These are phyloP conservation scores for Carcina quercana DNA, from an alignment of 2,888 invertebrate genomes.

Conservation along the genomic window DNA sequence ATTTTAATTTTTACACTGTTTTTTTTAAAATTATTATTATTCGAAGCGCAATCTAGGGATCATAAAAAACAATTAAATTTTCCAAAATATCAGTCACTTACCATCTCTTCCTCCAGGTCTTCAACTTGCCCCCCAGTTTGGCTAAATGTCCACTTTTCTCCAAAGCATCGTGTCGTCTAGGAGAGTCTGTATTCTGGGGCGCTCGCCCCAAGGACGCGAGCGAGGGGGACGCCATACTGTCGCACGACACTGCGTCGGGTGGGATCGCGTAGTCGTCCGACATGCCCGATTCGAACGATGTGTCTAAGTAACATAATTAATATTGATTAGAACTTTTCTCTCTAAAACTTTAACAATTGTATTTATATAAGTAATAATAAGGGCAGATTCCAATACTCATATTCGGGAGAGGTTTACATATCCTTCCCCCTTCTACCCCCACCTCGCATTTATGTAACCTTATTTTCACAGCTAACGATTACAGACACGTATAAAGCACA, in stretches of 20 bases:
- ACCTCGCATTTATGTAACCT: too few relatives aligned
- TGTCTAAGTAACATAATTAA: conserved; percentile 68
- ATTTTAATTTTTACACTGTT: too few relatives aligned
- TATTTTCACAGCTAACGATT: too few relatives aligned
- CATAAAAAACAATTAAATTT: too few relatives aligned
- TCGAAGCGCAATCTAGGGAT: too few relatives aligned
- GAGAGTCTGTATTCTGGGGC: conserved; percentile 47
- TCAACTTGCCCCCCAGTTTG: conserved; percentile 94
- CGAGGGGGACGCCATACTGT: conserved; percentile 85
- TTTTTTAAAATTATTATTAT: too few relatives aligned
- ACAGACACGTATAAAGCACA: too few relatives aligned
- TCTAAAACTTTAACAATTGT: neutral
- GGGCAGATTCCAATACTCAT: too few relatives aligned
- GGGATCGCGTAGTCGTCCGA: conserved; percentile 98
- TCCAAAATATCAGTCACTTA: conserved; percentile 25
- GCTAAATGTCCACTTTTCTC: conserved; percentile 94
- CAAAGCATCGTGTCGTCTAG: conserved; percentile 79
- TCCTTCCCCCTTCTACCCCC: too few relatives aligned
- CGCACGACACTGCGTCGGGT: conserved; percentile 91
- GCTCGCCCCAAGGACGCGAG: conserved; percentile 73
- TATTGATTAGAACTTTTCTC: too few relatives aligned
- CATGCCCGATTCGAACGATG: conserved; percentile 93
- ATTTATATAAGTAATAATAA: neutral
- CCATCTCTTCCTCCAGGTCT: conserved; percentile 97
- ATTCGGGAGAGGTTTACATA: too few relatives aligned